phyloP scores from a whole-genome alignment of 2,797 vertebrate species.

The Apodemus agrarius region DNA sequence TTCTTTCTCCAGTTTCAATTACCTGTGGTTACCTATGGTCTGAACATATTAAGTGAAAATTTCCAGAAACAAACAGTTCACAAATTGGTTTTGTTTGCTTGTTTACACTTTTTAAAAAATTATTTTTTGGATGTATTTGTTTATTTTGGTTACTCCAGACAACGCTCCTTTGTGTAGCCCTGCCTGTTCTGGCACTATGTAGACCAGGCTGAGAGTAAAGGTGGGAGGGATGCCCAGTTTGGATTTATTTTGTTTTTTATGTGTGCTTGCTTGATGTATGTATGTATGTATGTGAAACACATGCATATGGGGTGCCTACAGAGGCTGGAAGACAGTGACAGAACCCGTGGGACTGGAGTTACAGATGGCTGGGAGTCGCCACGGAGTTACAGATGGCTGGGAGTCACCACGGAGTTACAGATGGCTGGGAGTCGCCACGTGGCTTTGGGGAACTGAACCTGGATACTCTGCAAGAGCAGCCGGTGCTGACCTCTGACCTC shows the following conservation, averaged over 20 bases:
- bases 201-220: background rate
- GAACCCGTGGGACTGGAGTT: background rate
- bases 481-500: background rate
- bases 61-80: background rate
- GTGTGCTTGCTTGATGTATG: background rate
- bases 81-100: background rate
- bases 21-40: background rate
- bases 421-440: background rate
- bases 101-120: background rate
- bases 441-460: background rate
- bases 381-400: too few relatives aligned
- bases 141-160: background rate
- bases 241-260: background rate
- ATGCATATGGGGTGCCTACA: background rate
- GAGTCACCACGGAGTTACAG: background rate
- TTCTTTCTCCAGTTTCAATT: background rate
- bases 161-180: background rate
- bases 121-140: background rate
- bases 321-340: background rate
- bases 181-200: background rate
- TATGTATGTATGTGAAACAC: background rate
- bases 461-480: background rate
- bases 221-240: background rate
- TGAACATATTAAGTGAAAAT: background rate
- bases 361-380: background rate